Evolutionary conservation across 2,888 invertebrate genomes (phyloP), one percentile per base, ranked within the genome.

Genomic region (Sympetrum striolatum): DNA sequence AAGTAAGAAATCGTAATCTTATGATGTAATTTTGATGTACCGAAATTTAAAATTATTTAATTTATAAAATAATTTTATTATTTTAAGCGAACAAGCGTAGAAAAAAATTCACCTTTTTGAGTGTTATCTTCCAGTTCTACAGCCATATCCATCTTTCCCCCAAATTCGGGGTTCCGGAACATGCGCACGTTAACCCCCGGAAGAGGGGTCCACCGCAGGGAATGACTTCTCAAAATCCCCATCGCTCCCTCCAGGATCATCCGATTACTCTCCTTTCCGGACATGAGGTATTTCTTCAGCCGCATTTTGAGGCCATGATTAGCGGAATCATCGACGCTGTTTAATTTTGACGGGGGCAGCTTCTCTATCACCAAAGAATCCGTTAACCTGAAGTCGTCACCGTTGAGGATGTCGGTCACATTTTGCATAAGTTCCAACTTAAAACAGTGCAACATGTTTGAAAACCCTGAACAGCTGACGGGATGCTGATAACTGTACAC

Each of bases 201-300:
- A 10, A 60, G n/a, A 39, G 60, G 37, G 22, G 86, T 37, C 86
- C 86, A 86, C 0, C 60, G 31, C 12, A 86, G 86, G 6, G 86
- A 86, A 37, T 86, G 86, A 12, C 86, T 86, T 37, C 39, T 58
- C 64, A 64, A 86, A 60, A 86, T 86, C 10, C 86, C 86, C 86
- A 86, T 86, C 2, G 86, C 37, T 1, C 37, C 86, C 12, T 86
- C 86, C n/a, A 86, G 37, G 1, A 86, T 35, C 86, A 86, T 86
- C 37, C 60, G 58, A 60, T 86, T 86, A 58, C 86, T 86, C 86
- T 86, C 86, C 37, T 86, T 86, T 22, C 60, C 86, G 18, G 86
- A 86, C 22, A 60, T n/a, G 37, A 86, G 35, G 31, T 86, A 86
- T 39, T 86, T 86, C 14, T 86, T 86, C 37, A 86, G n/a, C 60